These are phyloP conservation scores for Amazona guildingii DNA, from an alignment of 2,113 vertebrate genomes.

Conservation along the genomic window DNA sequence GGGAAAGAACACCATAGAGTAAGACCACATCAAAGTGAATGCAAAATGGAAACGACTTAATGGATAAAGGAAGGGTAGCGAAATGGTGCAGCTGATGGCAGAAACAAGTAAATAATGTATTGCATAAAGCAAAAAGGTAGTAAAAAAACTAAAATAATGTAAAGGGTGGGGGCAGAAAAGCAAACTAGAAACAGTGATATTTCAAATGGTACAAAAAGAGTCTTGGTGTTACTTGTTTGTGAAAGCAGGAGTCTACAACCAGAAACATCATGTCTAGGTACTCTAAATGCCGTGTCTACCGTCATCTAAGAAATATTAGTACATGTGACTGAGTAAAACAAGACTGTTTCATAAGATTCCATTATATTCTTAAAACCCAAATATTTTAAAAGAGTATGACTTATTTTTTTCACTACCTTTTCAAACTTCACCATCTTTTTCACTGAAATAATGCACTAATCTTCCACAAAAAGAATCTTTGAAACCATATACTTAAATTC, in stretches of 20 bases:
- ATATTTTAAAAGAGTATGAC: background rate
- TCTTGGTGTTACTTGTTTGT: background rate
- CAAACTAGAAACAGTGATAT: background rate
- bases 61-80: background rate
- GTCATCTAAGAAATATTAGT: background rate
- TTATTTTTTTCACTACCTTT: background rate
- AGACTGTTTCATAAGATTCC: background rate
- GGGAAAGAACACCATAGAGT: background rate
- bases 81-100: background rate
- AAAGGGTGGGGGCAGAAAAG: background rate
- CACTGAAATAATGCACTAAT: background rate
- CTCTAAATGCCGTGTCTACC: background rate
- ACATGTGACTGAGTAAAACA: background rate
- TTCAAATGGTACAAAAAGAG: background rate
- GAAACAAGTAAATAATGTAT: background rate
- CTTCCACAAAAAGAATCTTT: background rate
- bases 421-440: background rate
- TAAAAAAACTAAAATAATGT: background rate
- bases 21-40: background rate
- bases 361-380: background rate
- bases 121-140: background rate
- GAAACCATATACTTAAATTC: background rate
- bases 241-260: background rate
- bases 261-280: background rate
- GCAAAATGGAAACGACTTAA: background rate